A percentile compares a stretch with the other conserved stretches of the same genome.
Conservation (phyloP, 2,888 invertebrate species). For the Caenorhabditis sp. region DNA sequence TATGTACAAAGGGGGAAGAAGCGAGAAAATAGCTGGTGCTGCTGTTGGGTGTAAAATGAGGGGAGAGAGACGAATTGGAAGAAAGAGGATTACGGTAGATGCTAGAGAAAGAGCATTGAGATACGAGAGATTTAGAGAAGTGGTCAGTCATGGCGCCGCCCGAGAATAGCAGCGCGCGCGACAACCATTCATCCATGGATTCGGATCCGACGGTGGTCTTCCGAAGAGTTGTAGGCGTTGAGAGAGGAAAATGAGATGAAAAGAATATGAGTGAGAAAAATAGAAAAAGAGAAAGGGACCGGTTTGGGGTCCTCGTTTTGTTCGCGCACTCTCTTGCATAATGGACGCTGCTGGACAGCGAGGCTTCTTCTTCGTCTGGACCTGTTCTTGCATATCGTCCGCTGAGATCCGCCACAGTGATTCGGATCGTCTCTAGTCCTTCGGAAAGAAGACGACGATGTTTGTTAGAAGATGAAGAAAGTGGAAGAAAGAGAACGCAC, state of each 20-base stretch:
- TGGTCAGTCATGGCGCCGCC: constrained; percentile 58
- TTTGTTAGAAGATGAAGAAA: constrained; percentile 48
- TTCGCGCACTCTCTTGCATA: constrained; percentile 62
- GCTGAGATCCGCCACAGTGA: constrained; percentile 47
- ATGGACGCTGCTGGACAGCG: constrained; percentile 48
- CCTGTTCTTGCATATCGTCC: constrained; percentile 59
- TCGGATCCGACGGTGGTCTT: constrained; percentile 40
- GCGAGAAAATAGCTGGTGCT: constrained; percentile 56
- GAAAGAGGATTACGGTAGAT: constrained; percentile 48
- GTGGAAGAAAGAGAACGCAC: constrained; percentile 27
- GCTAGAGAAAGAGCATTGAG: constrained; percentile 27
- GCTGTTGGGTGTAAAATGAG: constrained; percentile 21
- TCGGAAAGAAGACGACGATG: constrained; percentile 16
- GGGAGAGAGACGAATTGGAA: constrained; percentile 46
- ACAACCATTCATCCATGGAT: constrained; percentile 56
- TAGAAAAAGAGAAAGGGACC: constrained; percentile 44
- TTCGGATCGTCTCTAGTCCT: constrained; percentile 47
- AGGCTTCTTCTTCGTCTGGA: constrained; percentile 46
- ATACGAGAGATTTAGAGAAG: constrained; percentile 37
- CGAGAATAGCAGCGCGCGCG: constrained; percentile 48
- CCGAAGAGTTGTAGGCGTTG: constrained; percentile 22
- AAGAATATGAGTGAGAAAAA: constrained; percentile 24
- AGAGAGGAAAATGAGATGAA: constrained; percentile 21
- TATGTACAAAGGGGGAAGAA: constrained; percentile 38
- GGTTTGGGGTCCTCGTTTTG: constrained; percentile 46